phyloP scores from a whole-genome alignment of 2,797 vertebrate species.

The Onychomys arenicola region DNA sequence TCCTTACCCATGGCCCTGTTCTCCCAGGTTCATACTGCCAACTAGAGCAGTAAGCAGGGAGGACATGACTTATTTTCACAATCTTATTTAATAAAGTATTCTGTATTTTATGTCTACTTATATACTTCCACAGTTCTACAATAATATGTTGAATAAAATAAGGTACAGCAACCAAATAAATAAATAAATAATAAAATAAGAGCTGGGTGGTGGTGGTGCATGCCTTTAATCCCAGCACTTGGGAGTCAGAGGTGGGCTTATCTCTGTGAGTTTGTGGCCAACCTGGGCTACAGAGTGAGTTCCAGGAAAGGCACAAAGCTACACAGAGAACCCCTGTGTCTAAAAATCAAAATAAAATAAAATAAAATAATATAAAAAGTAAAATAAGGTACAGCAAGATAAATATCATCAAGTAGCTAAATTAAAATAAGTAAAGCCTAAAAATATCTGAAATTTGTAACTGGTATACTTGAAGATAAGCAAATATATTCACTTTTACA shows the following conservation, averaged over 20 bases:
- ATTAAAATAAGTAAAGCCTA: neutral
- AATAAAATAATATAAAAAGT: slow-evolving; percentile 14
- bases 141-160: neutral
- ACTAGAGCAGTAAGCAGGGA: neutral
- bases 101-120: neutral
- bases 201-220: too few species aligned
- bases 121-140: neutral
- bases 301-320: too few species aligned
- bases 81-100: neutral
- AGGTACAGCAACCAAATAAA: neutral
- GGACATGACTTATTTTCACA: neutral
- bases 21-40: neutral
- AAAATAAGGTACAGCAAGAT: neutral
- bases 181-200: too few species aligned
- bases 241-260: too few species aligned
- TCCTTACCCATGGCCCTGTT: neutral
- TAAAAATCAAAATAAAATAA: too few species aligned
- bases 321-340: too few species aligned
- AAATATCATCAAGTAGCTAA: neutral
- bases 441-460: neutral
- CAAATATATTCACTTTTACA: neutral
- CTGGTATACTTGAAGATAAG: neutral
- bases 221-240: too few species aligned
- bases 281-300: too few species aligned
- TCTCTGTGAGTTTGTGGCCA: too few species aligned